Evolutionary conservation across 2,113 vertebrate genomes (phyloP).

Genomic region (Tauraco erythrolophus): DNA sequence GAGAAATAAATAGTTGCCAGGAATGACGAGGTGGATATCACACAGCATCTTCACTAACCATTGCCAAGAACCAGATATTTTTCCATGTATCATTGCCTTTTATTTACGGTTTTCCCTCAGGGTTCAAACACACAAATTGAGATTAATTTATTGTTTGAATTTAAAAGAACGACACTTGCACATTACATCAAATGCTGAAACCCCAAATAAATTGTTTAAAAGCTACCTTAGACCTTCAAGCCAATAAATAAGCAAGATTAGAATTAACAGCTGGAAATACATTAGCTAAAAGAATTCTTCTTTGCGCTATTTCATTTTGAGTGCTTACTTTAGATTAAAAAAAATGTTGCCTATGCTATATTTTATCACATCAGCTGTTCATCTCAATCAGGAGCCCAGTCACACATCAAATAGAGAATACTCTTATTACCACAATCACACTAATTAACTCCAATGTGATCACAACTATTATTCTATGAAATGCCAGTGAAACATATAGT

Average conservation of each 20-base stretch:
- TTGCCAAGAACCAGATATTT: background rate
- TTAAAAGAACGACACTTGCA: background rate
- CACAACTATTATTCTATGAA: background rate
- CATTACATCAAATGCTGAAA: background rate
- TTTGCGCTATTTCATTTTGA: background rate
- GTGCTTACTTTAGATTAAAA: background rate
- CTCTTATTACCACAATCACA: background rate
- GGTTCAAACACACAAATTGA: background rate
- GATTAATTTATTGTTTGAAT: background rate
- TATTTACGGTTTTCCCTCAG: background rate
- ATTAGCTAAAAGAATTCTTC: background rate
- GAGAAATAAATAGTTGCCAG: background rate
- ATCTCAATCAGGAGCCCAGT: background rate
- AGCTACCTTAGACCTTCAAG: background rate
- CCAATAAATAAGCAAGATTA: constrained; percentile 20
- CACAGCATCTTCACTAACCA: background rate
- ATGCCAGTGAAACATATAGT: background rate
- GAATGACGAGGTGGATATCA: background rate
- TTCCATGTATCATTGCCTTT: background rate
- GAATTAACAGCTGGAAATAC: background rate
- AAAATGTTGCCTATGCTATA: background rate
- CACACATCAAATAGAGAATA: background rate
- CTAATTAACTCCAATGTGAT: background rate
- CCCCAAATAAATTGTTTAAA: background rate
- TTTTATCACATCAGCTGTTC: background rate